Conservation (phyloP, 1,140 invertebrate species). For the Conopomorpha cramerella region DNA sequence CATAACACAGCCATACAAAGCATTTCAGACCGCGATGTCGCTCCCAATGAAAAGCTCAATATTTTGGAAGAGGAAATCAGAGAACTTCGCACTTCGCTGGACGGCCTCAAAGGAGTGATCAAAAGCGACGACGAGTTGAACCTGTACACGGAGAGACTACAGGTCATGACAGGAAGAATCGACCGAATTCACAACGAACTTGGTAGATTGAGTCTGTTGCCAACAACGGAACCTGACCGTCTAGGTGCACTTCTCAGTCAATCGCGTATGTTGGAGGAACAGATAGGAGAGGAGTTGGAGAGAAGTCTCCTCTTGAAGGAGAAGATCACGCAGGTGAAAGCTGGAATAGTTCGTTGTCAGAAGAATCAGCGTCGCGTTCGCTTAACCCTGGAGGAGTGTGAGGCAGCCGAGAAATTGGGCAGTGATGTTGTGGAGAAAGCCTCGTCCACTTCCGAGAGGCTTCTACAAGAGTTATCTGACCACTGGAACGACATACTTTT, state of each 20-base stretch:
- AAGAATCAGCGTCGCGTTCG: constrained; percentile 69
- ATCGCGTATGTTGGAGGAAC: constrained; percentile 69
- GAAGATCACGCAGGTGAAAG: constrained; percentile 69
- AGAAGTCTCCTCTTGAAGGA: constrained; percentile 71
- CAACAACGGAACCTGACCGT: constrained; percentile 73
- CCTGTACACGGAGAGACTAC: constrained; percentile 77
- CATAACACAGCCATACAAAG: constrained; percentile 69
- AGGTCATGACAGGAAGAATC: constrained; percentile 74
- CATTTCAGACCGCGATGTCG: constrained; percentile 71
- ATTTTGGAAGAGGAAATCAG: constrained; percentile 74
- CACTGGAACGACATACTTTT: constrained; percentile 79
- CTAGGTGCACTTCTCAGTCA: constrained; percentile 71
- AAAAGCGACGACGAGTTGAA: constrained; percentile 82
- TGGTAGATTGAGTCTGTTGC: constrained; percentile 72
- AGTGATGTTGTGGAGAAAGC: constrained; percentile 74
- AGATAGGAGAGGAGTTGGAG: constrained; percentile 76
- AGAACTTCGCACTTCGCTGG: constrained; percentile 68
- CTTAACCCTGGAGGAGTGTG: constrained; percentile 70
- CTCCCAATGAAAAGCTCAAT: constrained; percentile 71
- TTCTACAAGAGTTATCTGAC: constrained; percentile 66
- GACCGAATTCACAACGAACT: constrained; percentile 77
- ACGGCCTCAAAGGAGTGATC: constrained; percentile 74
- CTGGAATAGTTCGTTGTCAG: constrained; percentile 67
- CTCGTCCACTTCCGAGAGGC: constrained; percentile 67
- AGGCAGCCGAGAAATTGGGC: constrained; percentile 68